phyloP scores from a whole-genome alignment of 2,113 vertebrate genomes.

The Ranitomeya imitator region DNA sequence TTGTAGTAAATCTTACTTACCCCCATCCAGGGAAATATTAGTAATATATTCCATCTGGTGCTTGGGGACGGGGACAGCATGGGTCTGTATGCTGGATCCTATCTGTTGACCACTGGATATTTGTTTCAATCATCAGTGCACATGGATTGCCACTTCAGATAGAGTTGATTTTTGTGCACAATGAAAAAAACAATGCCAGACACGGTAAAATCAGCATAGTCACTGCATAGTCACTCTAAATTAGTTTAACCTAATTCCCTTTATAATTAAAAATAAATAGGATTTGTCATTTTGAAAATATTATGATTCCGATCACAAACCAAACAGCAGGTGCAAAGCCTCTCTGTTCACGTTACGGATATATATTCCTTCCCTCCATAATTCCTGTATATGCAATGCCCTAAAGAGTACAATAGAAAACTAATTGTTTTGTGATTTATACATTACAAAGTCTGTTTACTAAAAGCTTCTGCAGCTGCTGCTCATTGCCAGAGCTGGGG shows the following conservation, averaged over 20 bases:
- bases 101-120: not conserved
- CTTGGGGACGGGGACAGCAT: too few species aligned
- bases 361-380: not conserved
- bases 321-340: conserved; percentile 15
- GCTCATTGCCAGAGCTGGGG: not conserved
- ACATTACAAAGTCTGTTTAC: conserved; percentile 11
- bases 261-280: not conserved
- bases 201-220: not conserved
- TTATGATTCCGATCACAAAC: not conserved
- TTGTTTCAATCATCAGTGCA: not conserved
- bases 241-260: not conserved
- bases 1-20: too few species aligned
- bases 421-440: conserved; percentile 39
- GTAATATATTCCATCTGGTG: too few species aligned
- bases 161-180: not conserved
- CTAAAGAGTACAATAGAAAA: conserved; percentile 29
- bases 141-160: not conserved
- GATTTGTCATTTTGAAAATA: not conserved
- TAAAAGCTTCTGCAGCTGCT: conserved; percentile 31
- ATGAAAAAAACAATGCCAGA: not conserved
- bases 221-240: not conserved
- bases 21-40: too few species aligned
- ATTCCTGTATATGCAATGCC: conserved; percentile 26
- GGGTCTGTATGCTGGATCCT: too few species aligned
- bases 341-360: not conserved